These are phyloP conservation scores for Venturia canescens DNA, from an alignment of 1,140 invertebrate species.

Conservation along the genomic window DNA sequence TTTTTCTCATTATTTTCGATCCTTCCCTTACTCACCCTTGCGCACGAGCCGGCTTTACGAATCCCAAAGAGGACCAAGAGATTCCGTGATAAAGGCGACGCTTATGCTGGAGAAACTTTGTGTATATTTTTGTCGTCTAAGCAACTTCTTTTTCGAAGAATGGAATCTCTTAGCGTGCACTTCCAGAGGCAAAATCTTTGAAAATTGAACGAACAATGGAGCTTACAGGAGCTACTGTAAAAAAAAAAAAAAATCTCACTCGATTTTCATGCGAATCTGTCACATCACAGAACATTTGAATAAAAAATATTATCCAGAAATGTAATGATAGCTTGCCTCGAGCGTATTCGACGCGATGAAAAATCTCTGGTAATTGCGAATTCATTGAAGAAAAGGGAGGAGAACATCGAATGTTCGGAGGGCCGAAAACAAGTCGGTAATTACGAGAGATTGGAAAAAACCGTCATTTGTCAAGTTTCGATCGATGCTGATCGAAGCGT, in stretches of 20 bases:
- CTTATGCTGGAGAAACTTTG: too few species aligned
- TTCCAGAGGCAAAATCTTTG: too few species aligned
- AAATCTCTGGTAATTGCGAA: background rate
- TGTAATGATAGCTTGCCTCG: too few species aligned
- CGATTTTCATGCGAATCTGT: too few species aligned
- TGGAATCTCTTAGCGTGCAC: too few species aligned
- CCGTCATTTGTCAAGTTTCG: background rate
- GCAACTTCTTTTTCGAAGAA: background rate
- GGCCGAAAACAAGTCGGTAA: background rate
- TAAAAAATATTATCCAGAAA: too few species aligned
- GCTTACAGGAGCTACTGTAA: too few species aligned
- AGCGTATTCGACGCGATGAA: too few species aligned
- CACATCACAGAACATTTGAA: too few species aligned
- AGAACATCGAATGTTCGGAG: background rate
- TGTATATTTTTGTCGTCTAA: background rate
- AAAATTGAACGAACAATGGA: too few species aligned
- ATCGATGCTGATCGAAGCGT: background rate
- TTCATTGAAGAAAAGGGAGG: background rate
- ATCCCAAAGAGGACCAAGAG: background rate
- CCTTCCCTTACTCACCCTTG: background rate
- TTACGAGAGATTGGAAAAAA: background rate
- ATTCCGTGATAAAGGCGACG: background rate
- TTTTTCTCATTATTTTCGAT: constrained; percentile 11
- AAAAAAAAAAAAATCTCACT: too few species aligned
- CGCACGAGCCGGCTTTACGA: background rate